Evolutionary conservation across 1,140 invertebrate species (phyloP).

Genomic region (Sarcophaga bullata): DNA sequence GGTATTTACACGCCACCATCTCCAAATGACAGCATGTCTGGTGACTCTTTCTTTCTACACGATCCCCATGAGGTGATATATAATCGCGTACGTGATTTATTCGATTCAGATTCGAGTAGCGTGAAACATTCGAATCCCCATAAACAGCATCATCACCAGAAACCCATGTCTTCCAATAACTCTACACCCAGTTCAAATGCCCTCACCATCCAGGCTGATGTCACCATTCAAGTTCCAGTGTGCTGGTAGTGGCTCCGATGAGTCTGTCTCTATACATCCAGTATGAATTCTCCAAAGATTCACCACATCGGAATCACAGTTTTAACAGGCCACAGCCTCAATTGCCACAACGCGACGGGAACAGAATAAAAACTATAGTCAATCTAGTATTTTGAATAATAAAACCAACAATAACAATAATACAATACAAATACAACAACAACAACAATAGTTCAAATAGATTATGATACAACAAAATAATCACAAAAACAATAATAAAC

Average conservation of each 20-base stretch:
- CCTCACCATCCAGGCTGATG: conserved; percentile 73
- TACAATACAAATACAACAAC: conserved; percentile 30
- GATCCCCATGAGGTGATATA: conserved; percentile 80
- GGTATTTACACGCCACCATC: conserved; percentile 58
- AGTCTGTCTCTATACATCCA: conserved; percentile 70
- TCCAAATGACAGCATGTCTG: conserved; percentile 65
- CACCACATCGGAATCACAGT: conserved; percentile 54
- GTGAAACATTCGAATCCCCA: conserved; percentile 49
- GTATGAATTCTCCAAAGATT: conserved; percentile 58
- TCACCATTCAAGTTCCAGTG: conserved; percentile 72
- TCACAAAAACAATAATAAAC: conserved; percentile 41
- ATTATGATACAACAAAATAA: conserved; percentile 25
- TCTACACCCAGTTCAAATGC: conserved; percentile 51
- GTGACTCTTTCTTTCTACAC: conserved; percentile 85
- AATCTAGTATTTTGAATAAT: conserved; percentile 40
- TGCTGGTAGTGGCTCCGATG: conserved; percentile 71
- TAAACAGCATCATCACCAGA: conserved; percentile 39
- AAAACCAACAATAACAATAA: conserved; percentile 44
- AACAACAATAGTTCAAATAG: conserved; percentile 28
- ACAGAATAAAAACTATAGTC: conserved; percentile 42
- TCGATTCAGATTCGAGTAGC: conserved; percentile 69
- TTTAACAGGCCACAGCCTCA: conserved; percentile 47
- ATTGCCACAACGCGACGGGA: conserved; percentile 32
- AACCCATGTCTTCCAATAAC: conserved; percentile 45
- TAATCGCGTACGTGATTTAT: conserved; percentile 81